These are phyloP conservation scores for Hipposideros armiger DNA, from an alignment of 2,113 vertebrate species.

Conservation along the genomic window DNA sequence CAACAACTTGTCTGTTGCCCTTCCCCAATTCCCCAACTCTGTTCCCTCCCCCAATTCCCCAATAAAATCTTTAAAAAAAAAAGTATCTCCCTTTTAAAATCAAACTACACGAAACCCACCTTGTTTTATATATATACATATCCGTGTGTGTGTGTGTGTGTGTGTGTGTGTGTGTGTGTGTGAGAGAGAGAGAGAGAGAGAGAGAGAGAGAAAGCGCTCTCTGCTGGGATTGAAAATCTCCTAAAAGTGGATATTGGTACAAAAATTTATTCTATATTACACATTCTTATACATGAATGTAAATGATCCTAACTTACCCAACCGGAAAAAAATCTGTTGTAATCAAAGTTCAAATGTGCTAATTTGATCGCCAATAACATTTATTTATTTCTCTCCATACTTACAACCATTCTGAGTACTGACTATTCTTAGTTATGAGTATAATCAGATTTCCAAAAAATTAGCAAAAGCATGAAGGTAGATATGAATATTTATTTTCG, in stretches of 20 bases:
- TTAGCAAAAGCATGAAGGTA: background rate
- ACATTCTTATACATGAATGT: background rate
- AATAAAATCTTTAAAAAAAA: background rate
- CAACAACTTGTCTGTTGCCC: too few species aligned
- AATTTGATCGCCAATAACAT: constrained; percentile 32
- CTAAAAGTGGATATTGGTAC: background rate
- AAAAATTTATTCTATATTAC: background rate
- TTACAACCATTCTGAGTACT: background rate
- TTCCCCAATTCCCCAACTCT: too few species aligned
- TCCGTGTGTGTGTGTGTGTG: background rate
- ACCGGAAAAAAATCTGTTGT: background rate
- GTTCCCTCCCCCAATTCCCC: too few species aligned
- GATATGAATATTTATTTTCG: constrained; percentile 1
- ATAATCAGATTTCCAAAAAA: constrained; percentile 5
- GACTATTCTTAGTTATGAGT: background rate
- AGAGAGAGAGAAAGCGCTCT: background rate
- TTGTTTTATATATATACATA: background rate
- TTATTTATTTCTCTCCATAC: constrained; percentile 14
- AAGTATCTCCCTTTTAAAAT: background rate
- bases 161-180: background rate
- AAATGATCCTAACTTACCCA: background rate
- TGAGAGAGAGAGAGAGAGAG: background rate
- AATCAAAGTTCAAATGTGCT: constrained; percentile 20
- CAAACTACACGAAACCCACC: background rate
- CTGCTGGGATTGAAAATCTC: background rate